Evolutionary conservation across 1,140 invertebrate genomes (phyloP).

Genomic region (Solen grandis): DNA sequence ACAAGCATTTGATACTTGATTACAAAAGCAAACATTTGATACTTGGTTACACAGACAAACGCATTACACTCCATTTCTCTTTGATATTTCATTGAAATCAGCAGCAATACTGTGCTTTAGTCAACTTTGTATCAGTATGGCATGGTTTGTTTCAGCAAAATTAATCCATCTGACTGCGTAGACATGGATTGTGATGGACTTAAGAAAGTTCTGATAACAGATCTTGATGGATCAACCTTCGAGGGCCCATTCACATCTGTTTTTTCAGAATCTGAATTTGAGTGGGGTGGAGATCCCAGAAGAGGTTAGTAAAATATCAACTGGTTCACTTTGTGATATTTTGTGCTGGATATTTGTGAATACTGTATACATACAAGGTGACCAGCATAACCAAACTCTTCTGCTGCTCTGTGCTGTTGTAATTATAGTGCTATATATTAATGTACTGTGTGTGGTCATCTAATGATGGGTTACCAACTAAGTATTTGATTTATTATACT

Average conservation of each 20-base stretch:
- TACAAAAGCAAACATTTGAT: background rate
- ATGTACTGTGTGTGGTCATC: too few relatives aligned
- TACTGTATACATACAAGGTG: too few relatives aligned
- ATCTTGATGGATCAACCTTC: constrained; percentile 73
- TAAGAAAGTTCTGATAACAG: constrained; percentile 72
- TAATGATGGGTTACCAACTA: too few relatives aligned
- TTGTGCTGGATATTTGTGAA: too few relatives aligned
- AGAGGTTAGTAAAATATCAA: constrained; percentile 58
- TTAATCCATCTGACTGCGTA: constrained; percentile 74
- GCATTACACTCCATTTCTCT: background rate
- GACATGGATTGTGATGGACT: constrained; percentile 79
- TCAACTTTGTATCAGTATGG: background rate
- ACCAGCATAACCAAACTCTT: too few relatives aligned
- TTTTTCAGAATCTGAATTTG: constrained; percentile 68
- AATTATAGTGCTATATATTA: too few relatives aligned
- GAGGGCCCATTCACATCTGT: constrained; percentile 48
- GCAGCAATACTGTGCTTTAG: background rate
- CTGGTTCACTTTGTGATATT: too few relatives aligned
- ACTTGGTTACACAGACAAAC: background rate
- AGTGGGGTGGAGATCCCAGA: constrained; percentile 70
- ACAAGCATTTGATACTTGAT: background rate
- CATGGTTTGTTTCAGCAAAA: constrained; percentile 56
- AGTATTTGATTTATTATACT: too few relatives aligned
- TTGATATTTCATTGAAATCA: background rate
- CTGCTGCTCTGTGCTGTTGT: too few relatives aligned